Base-by-base conservation (phyloP, 2,113 vertebrate species). In the Datnioides undecimradiatus region DNA sequence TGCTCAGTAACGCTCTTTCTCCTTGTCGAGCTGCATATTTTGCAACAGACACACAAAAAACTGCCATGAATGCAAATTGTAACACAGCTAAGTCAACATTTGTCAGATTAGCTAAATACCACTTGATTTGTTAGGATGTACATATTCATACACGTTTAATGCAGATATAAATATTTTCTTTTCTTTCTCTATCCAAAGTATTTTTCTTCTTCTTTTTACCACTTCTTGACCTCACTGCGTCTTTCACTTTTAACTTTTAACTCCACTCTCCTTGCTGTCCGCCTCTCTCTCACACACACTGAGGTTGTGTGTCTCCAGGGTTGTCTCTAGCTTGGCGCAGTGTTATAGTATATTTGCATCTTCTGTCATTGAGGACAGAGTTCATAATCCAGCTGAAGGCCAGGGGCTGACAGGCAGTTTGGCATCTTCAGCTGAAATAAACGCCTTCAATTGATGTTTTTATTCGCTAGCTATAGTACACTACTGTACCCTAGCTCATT, bases 301-400 rank as follows among this genome's bases (percentile, higher is more conserved):
- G 46, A 43, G 36, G 29, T n/a, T 73, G 11, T 74, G 51, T 60
- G 29, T 87, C 73, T 79, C 84, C 73, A 60, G 70, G 63, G 82
- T 83, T 62, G 73, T 79, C 73, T 80, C 38, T 17, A 49, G 60
- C 45, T 63, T 67, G 55, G 25, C 70, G 72, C 51, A 38, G 34
- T 58, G 41, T 52, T 68, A 23, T 31, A 64, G 1, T 77, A 54
- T 62, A 83, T 87, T 85, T 80, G 65, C 76, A 77, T 88, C 73
- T 67, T 66, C 65, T 79, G 67, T 83, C 80, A 86, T 49, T 81
- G 59, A 80, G 69, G 66, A 80, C 58, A 80, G 57, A 48, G 57
- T 46, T 40, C 38, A 82, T 82, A 76, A 79, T 82, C 57, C 64
- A 48, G 66, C 51, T 68, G 73, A 78, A 80, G 69, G 64, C 74